These are phyloP conservation scores for Sebastes variabilis DNA, from an alignment of 2,797 vertebrate species.

Conservation along the genomic window DNA sequence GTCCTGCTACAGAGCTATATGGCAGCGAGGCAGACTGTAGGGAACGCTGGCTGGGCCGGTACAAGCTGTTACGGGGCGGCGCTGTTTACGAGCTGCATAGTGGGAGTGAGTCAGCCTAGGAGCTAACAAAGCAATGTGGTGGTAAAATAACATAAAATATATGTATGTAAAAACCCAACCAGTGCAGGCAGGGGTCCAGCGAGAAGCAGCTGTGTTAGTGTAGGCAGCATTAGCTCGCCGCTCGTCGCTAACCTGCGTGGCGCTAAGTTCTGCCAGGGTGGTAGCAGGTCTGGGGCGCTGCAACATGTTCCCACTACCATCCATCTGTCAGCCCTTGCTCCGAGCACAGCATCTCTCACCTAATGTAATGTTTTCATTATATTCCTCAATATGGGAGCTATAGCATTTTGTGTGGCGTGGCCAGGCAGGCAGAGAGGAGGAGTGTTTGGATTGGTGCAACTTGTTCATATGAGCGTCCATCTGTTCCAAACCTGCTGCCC, in stretches of 20 bases:
- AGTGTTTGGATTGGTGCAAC: constrained; percentile 48
- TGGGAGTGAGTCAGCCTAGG: constrained; percentile 15
- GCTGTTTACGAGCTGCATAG: constrained; percentile 44
- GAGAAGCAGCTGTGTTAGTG: constrained; percentile 60
- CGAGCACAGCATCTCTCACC: constrained; percentile 55
- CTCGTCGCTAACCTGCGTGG: constrained; percentile 51
- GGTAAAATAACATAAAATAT: constrained; percentile 13
- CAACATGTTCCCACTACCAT: constrained; percentile 73
- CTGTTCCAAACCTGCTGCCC: constrained; percentile 64
- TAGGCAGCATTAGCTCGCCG: constrained; percentile 50
- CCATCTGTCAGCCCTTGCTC: constrained; percentile 72
- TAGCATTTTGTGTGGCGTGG: constrained; percentile 44
- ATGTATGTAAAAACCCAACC: constrained; percentile 18
- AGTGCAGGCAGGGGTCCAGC: constrained; percentile 34
- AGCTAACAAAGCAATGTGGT: constrained; percentile 34
- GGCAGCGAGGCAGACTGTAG: constrained; percentile 43
- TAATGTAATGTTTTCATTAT: constrained; percentile 72
- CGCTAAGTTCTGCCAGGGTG: constrained; percentile 65
- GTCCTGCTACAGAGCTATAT: constrained; percentile 44
- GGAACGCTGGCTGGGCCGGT: constrained; percentile 44
- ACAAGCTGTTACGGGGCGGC: constrained; percentile 56
- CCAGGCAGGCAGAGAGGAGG: constrained; percentile 42
- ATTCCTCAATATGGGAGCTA: constrained; percentile 65
- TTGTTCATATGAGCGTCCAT: constrained; percentile 65
- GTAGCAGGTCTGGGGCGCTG: constrained; percentile 65